Evolutionary conservation across 2,797 vertebrate genomes (phyloP).

Genomic region (Sebastes cheni): DNA sequence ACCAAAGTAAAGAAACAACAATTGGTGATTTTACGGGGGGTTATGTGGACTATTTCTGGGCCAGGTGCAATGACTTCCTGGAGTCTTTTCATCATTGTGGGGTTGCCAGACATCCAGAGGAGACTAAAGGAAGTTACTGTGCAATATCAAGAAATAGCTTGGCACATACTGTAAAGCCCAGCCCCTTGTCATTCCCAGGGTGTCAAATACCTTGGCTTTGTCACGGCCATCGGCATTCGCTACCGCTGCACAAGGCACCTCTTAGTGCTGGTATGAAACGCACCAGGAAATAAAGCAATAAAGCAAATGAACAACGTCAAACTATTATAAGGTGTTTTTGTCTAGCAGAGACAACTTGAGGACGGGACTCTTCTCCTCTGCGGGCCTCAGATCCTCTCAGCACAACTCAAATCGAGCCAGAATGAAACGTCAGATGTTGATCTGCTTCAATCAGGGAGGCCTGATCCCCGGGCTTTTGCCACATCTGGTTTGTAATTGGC

Average conservation of each 20-base stretch:
- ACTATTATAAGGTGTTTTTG: no score
- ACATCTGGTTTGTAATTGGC: constrained; percentile 72
- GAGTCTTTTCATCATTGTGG: not conserved
- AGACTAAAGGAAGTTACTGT: not conserved
- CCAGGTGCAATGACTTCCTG: no score
- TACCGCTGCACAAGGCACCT: no score
- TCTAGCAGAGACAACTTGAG: not conserved
- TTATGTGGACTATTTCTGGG: not conserved
- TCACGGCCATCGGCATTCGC: no score
- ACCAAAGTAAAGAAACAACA: not conserved
- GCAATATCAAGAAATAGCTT: not conserved
- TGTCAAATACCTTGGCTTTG: no score
- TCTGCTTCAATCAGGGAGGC: constrained; percentile 57
- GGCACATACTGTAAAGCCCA: no score
- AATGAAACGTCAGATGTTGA: constrained; percentile 52
- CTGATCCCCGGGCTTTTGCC: constrained; percentile 49
- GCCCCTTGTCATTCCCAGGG: no score
- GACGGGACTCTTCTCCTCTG: not conserved
- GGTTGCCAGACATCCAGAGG: not conserved
- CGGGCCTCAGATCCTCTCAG: constrained; percentile 1
- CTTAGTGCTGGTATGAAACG: no score
- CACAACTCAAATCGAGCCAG: constrained; percentile 21
- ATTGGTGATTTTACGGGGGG: not conserved
- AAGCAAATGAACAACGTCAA: no score
- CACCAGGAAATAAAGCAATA: no score